Conservation (phyloP, 1,140 invertebrate species). For the Drosophila asahinai region DNA sequence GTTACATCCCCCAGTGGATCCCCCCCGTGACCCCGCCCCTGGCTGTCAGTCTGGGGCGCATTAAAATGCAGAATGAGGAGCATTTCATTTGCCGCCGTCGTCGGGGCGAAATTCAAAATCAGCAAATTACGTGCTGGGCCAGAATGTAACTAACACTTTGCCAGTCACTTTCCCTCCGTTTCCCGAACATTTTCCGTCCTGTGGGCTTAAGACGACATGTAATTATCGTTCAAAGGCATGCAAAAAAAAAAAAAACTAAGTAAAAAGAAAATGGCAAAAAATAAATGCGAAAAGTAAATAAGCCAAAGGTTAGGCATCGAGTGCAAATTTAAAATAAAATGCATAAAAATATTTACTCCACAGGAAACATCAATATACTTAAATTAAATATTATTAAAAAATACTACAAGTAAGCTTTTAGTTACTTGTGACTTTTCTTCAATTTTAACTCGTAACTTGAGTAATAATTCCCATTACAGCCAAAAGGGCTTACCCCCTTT, state of each 20-base stretch:
- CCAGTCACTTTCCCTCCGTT: conserved; percentile 33
- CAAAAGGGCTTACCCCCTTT: background rate
- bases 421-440: background rate
- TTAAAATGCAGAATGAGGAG: conserved; percentile 77
- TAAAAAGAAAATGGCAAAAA: background rate
- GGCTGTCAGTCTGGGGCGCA: conserved; percentile 77
- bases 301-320: conserved; percentile 5
- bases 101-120: conserved; percentile 76
- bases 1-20: background rate
- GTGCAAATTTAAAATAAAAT: background rate
- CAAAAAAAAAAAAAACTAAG: conserved; percentile 6
- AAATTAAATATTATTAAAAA: too few species aligned
- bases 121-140: conserved; percentile 78
- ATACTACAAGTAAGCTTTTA: too few species aligned
- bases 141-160: conserved; percentile 79
- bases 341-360: too few species aligned
- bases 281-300: conserved; percentile 30
- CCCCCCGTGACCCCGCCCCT: conserved; percentile 10
- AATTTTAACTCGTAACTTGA: conserved; percentile 9
- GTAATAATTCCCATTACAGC: background rate
- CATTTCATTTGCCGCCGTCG: conserved; percentile 77
- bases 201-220: conserved; percentile 75
- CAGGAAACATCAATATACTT: too few species aligned
- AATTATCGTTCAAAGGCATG: conserved; percentile 66
- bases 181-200: conserved; percentile 1